A percentile compares a stretch with the other conserved stretches of the same genome.
Conservation (phyloP, 2,888 invertebrate genomes). For the Corythucha ciliata region DNA sequence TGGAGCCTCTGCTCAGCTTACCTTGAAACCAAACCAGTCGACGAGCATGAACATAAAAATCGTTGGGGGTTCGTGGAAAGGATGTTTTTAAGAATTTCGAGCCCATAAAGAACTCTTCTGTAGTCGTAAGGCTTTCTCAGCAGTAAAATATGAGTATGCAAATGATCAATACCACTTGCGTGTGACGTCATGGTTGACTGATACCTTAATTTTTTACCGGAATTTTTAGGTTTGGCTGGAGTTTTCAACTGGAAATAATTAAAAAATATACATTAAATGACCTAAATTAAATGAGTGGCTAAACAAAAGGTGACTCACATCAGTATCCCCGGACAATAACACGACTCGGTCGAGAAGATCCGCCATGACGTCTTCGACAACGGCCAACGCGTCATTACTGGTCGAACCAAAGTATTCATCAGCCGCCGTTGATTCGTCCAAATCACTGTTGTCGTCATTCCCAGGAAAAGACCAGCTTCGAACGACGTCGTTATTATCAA, state of each 20-base stretch:
- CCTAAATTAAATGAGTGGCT: too few species aligned
- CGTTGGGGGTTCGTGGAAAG: slow-evolving; percentile 60
- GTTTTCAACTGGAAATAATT: too few species aligned
- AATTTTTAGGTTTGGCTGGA: background rate
- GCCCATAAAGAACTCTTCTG: slow-evolving; percentile 60
- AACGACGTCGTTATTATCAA: slow-evolving; percentile 39
- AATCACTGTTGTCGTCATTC: slow-evolving; percentile 40
- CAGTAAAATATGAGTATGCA: slow-evolving; percentile 74
- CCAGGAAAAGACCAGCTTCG: slow-evolving; percentile 48
- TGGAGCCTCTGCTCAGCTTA: slow-evolving; percentile 9
- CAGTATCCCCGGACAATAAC: slow-evolving; percentile 31
- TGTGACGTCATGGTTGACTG: slow-evolving; percentile 29
- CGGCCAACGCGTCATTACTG: slow-evolving; percentile 36
- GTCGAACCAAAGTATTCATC: slow-evolving; percentile 54
- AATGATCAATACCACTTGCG: slow-evolving; percentile 45
- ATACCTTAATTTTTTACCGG: slow-evolving; percentile 28
- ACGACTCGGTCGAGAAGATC: slow-evolving; percentile 50
- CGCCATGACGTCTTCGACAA: slow-evolving; percentile 50
- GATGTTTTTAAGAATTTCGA: slow-evolving; percentile 63
- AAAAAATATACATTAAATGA: too few species aligned
- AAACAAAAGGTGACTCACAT: slow-evolving; percentile 13
- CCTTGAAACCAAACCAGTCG: slow-evolving; percentile 48
- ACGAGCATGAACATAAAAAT: slow-evolving; percentile 64
- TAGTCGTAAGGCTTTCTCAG: slow-evolving; percentile 73
- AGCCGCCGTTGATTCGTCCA: slow-evolving; percentile 53